A percentile compares a stretch with the other conserved stretches of the same genome.
phyloP scores from a whole-genome alignment of 2,113 vertebrate genomes.

The Recurvirostra avosetta region DNA sequence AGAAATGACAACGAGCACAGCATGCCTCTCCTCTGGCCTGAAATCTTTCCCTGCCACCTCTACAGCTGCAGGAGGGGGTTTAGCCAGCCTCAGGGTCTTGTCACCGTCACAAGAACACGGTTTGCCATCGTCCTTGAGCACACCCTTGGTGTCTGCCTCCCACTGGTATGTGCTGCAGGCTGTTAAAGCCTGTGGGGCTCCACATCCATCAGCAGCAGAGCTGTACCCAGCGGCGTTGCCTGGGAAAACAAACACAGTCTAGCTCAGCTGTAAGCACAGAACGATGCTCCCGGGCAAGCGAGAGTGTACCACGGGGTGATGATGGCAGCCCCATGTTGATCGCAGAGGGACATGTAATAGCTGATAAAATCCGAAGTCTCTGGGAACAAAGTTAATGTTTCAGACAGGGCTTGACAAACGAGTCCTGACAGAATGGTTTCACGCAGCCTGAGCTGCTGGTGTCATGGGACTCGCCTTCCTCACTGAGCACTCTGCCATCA shows the following conservation, averaged over 20 bases:
- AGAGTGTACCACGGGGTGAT: fast-evolving
- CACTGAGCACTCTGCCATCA: not conserved
- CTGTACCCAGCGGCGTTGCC: fast-evolving
- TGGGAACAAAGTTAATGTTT: not conserved
- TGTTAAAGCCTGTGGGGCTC: not conserved
- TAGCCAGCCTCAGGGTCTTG: fast-evolving
- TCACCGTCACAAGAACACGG: fast-evolving
- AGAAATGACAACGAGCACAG: not conserved
- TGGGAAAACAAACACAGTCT: too few species aligned
- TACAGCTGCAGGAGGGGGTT: fast-evolving
- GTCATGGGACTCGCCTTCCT: fast-evolving
- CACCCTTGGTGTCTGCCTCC: not conserved
- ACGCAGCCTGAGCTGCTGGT: not conserved
- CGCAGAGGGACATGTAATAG: fast-evolving
- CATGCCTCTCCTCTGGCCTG: not conserved
- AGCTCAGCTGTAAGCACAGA: fast-evolving
- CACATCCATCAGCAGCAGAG: fast-evolving
- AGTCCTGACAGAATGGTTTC: not conserved
- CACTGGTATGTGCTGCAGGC: fast-evolving
- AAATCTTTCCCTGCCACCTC: not conserved
- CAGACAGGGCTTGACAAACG: not conserved
- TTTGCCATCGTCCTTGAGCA: fast-evolving
- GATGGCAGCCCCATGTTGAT: not conserved
- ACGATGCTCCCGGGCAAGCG: fast-evolving
- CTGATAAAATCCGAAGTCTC: not conserved